These are phyloP conservation scores for Ageneiosus marmoratus DNA, from an alignment of 2,113 vertebrate species.

Conservation along the genomic window DNA sequence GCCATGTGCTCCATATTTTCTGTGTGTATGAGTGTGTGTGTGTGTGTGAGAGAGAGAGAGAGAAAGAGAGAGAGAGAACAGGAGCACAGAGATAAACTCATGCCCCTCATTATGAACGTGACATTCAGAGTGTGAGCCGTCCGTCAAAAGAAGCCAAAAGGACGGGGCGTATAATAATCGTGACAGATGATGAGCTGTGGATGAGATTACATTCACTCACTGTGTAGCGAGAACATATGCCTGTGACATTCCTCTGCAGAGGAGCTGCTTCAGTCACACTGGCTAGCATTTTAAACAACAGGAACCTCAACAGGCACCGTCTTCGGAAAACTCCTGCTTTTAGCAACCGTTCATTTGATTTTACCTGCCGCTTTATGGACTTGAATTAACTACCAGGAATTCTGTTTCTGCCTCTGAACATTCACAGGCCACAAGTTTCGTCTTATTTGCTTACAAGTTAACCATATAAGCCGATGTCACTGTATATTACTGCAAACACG, in stretches of 20 bases:
- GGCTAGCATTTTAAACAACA: neutral
- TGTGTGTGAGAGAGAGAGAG: neutral
- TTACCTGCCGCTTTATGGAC: neutral
- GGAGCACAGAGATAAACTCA: conserved; percentile 1
- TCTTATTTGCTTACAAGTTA: neutral
- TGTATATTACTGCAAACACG: neutral
- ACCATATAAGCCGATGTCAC: neutral
- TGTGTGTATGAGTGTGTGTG: neutral
- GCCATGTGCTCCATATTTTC: conserved; percentile 14
- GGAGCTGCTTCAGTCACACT: neutral
- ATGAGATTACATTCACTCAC: conserved; percentile 3
- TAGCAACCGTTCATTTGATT: neutral
- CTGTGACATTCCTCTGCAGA: neutral
- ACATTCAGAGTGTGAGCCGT: neutral
- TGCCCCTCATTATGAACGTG: conserved; percentile 18
- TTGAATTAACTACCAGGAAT: too few relatives aligned
- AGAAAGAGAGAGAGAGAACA: neutral
- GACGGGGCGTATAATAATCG: neutral
- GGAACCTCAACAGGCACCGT: neutral
- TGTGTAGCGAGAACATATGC: neutral
- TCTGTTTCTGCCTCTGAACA: neutral
- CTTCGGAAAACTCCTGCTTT: neutral
- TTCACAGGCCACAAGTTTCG: neutral
- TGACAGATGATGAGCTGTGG: conserved; percentile 6
- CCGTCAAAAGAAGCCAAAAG: neutral